Conservation (phyloP, 2,888 invertebrate genomes). For the Apantesis nais region DNA sequence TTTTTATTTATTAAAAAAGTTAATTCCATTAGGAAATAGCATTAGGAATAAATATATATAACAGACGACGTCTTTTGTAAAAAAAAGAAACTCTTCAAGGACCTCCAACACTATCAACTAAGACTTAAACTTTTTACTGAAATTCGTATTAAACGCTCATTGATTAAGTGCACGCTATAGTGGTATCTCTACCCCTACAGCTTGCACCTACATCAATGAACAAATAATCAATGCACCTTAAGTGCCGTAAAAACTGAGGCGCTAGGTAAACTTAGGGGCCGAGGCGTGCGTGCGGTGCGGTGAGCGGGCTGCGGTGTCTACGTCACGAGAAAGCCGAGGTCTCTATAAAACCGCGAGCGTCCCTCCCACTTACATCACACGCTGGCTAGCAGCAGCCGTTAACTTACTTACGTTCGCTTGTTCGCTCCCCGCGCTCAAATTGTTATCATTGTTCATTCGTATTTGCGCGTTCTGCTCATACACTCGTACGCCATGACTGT, state of each 20-base stretch:
- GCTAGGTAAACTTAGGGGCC: constrained; percentile 66
- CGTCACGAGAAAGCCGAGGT: constrained; percentile 81
- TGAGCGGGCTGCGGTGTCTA: constrained; percentile 60
- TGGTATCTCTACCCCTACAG: constrained; percentile 9
- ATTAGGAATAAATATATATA: not conserved
- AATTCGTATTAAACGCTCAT: not conserved
- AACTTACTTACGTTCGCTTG: constrained; percentile 62
- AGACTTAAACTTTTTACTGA: not conserved
- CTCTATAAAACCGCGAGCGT: constrained; percentile 75
- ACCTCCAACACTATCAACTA: not conserved
- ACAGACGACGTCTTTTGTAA: not conserved
- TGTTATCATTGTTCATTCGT: constrained; percentile 65
- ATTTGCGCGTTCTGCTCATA: constrained; percentile 61
- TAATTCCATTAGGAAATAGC: too few species aligned
- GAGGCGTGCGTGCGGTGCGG: constrained; percentile 52
- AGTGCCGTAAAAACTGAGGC: constrained; percentile 66
- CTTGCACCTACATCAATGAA: constrained; percentile 48
- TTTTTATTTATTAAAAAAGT: too few species aligned
- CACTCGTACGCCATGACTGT: constrained; percentile 79
- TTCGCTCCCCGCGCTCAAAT: constrained; percentile 65
- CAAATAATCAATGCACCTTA: constrained; percentile 62
- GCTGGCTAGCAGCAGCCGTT: constrained; percentile 71
- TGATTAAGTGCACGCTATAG: not conserved
- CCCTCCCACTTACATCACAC: constrained; percentile 79
- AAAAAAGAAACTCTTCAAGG: too few species aligned